A percentile compares a stretch with the other conserved stretches of the same genome.
Conservation (phyloP, 2,888 invertebrate species). For the Chrysolina haemoptera region DNA sequence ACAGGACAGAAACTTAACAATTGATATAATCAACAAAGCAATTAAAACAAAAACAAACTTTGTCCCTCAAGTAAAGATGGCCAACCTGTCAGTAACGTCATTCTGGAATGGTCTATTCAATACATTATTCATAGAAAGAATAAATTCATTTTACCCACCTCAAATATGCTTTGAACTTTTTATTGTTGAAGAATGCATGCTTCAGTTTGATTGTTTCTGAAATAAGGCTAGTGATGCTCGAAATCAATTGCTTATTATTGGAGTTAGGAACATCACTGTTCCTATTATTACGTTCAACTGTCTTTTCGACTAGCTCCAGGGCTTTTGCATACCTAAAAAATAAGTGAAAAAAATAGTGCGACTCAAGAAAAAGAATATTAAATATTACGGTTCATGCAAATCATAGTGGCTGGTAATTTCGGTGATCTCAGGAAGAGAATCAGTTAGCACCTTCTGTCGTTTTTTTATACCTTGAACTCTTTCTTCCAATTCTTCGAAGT, state of each 20-base stretch:
- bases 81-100: no score
- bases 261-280: conserved; percentile 56
- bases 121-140: no score
- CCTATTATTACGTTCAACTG: conserved; percentile 66
- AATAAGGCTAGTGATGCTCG: conserved; percentile 73
- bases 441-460: conserved; percentile 36
- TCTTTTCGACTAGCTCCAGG: conserved; percentile 49
- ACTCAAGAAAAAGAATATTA: not conserved
- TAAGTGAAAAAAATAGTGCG: not conserved
- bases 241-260: conserved; percentile 70
- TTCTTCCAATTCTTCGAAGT: conserved; percentile 44
- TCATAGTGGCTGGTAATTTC: conserved; percentile 29
- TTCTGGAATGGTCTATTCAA: no score
- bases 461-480: conserved; percentile 41
- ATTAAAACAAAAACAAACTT: no score
- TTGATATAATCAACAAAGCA: no score
- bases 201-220: conserved; percentile 74
- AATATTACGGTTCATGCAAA: conserved; percentile 22
- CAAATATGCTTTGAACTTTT: conserved; percentile 59
- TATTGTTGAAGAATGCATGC: conserved; percentile 70
- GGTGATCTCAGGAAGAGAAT: conserved; percentile 19
- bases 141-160: conserved; percentile 46
- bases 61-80: no score
- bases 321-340: conserved; percentile 33
- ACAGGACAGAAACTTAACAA: no score